Evolutionary conservation across 2,797 vertebrate genomes (phyloP).

Genomic region (Cyprinella venusta): DNA sequence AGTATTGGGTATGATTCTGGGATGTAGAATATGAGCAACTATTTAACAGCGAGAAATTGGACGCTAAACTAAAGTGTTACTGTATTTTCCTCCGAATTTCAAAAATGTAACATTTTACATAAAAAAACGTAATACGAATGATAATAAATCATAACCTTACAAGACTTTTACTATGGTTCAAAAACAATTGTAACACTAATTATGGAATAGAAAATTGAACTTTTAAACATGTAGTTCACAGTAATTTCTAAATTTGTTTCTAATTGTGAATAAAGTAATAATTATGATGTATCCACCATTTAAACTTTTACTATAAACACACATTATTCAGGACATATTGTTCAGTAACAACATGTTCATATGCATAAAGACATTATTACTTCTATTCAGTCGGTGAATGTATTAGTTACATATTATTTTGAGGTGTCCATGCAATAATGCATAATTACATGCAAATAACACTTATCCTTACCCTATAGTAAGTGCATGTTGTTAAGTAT

Average conservation of each 20-base stretch:
- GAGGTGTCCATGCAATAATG: background rate
- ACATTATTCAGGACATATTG: background rate
- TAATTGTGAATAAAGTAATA: conserved; percentile 1
- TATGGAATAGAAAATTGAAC: background rate
- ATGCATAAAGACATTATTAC: background rate
- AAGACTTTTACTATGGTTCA: background rate
- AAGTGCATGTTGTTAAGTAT: background rate
- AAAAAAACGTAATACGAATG: background rate
- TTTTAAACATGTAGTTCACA: background rate
- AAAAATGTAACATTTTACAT: background rate
- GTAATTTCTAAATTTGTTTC: background rate
- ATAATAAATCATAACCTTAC: background rate
- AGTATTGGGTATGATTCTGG: too few relatives aligned
- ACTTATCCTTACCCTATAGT: background rate
- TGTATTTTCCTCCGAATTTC: background rate
- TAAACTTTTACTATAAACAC: background rate
- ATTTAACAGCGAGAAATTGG: too few relatives aligned
- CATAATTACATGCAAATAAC: background rate
- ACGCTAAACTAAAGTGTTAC: too few relatives aligned
- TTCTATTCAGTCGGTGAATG: background rate
- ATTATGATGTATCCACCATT: background rate
- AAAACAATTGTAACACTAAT: background rate
- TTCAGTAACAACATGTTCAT: background rate
- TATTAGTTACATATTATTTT: background rate
- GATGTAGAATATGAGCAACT: too few relatives aligned